Percentiles rank a stretch among this genome's conserved stretches.
Conservation (phyloP, 2,888 invertebrate species). For the Ctena decussata region DNA sequence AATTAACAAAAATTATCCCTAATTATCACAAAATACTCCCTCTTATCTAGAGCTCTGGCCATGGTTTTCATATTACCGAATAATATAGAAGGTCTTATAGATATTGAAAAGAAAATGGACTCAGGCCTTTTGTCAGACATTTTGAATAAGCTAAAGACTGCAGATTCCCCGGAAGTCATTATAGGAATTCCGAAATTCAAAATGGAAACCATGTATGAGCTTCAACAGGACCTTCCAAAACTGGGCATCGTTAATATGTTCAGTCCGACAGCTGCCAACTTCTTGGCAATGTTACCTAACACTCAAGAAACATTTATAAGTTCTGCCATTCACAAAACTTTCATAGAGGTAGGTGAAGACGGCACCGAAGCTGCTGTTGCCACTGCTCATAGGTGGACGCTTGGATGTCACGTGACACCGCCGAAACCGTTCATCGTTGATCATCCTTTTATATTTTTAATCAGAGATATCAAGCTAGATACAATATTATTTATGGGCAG, state of each 20-base stretch:
- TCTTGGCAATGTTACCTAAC: constrained; percentile 51
- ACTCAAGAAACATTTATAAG: constrained; percentile 29
- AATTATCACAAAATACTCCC: too few relatives aligned
- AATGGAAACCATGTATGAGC: constrained; percentile 58
- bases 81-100: constrained; percentile 50
- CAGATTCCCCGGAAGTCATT: constrained; percentile 32
- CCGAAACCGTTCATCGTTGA: constrained; percentile 56
- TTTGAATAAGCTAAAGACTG: not conserved
- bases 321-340: constrained; percentile 68
- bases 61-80: constrained; percentile 64
- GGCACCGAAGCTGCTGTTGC: constrained; percentile 63
- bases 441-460: constrained; percentile 62
- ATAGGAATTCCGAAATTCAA: constrained; percentile 76
- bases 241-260: constrained; percentile 78
- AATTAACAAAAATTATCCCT: too few relatives aligned
- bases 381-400: constrained; percentile 26
- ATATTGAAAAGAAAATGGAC: constrained; percentile 46
- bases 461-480: constrained; percentile 46
- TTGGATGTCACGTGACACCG: not conserved
- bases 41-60: too few relatives aligned
- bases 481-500: constrained; percentile 62
- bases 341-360: constrained; percentile 64
- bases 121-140: not conserved
- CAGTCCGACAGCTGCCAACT: constrained; percentile 40
- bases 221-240: constrained; percentile 62